Evolutionary conservation across 2,797 vertebrate species (phyloP), one percentile per base, ranked within the genome.

Genomic region (Nyctibius grandis): DNA sequence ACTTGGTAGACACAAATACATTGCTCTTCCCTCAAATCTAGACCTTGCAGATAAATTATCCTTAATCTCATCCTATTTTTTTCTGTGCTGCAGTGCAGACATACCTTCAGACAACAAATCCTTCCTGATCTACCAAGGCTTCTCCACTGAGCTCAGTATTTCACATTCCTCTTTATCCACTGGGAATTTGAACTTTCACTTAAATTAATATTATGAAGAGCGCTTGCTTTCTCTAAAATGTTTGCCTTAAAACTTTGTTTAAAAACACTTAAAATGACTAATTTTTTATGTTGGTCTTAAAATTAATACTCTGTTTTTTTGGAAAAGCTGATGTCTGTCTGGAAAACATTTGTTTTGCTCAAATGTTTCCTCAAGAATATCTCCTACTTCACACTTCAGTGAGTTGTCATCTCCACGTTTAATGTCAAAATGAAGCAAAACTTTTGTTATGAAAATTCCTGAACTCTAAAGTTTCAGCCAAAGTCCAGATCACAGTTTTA

Each of bases 101-200:
- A 72, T 75, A 56, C 48, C 68, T 88, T 60, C 82, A 91, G 82
- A 90, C 42, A 89, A 38, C 45, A 93, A 95, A 94, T 88, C 73
- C 76, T 88, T 81, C 60, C 57, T 89, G 70, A 59, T 54, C 65
- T 72, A 78, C 79, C 33, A 91, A 79, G 45, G 8, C 26, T 91
- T 91, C 85, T 86, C 76, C 45, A 25, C 53, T 8, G 26, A 76
- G 20, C 42, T 88, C 65, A 44, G 23, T 60, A 60, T 91, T 78
- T 84, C 85, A 75, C 34, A 75, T 96, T 88, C 76, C 8, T 92
- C 61, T 80, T 51, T 44, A 38, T 68, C 12, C 53, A 50, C 16
- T 44, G 12, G 47, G 44, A 87, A 65, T 76, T 67, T 48, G 53
- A 91, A 81, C 50, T 90, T 91, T 86, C 67, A n/a, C 8, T 88